These are phyloP conservation scores for Epinotia brunnichana DNA, from an alignment of 2,888 invertebrate genomes.

Conservation along the genomic window DNA sequence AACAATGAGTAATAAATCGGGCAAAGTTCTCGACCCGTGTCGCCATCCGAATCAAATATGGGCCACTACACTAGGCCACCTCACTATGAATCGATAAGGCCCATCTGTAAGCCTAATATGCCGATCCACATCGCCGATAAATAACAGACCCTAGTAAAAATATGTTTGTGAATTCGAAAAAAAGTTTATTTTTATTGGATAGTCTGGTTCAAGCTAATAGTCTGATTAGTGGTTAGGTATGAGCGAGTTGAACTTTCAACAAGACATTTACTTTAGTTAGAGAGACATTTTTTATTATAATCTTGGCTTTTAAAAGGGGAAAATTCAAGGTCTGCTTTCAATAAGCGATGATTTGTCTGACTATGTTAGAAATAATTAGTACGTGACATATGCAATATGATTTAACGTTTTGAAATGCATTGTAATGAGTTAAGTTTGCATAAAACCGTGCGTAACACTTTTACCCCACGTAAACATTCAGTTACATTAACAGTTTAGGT, in stretches of 20 bases:
- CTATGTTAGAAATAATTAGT: background rate
- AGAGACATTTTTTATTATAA: background rate
- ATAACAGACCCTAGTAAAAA: constrained; percentile 15
- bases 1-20: constrained; percentile 43
- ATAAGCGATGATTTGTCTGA: background rate
- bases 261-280: background rate
- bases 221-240: background rate
- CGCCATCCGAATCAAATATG: constrained; percentile 43
- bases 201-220: background rate
- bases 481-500: background rate
- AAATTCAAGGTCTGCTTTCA: background rate
- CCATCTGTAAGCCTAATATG: constrained; percentile 27
- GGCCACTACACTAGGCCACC: constrained; percentile 31
- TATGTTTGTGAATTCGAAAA: background rate
- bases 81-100: constrained; percentile 31
- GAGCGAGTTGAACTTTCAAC: background rate
- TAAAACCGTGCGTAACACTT: background rate
- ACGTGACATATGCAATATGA: background rate
- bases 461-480: background rate
- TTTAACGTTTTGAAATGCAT: background rate
- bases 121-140: constrained; percentile 31
- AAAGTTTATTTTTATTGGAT: background rate
- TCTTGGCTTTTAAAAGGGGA: background rate
- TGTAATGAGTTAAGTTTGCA: background rate
- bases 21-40: constrained; percentile 41